Conservation (phyloP, 2,797 vertebrate genomes). For the Rhynchonycteris naso region DNA sequence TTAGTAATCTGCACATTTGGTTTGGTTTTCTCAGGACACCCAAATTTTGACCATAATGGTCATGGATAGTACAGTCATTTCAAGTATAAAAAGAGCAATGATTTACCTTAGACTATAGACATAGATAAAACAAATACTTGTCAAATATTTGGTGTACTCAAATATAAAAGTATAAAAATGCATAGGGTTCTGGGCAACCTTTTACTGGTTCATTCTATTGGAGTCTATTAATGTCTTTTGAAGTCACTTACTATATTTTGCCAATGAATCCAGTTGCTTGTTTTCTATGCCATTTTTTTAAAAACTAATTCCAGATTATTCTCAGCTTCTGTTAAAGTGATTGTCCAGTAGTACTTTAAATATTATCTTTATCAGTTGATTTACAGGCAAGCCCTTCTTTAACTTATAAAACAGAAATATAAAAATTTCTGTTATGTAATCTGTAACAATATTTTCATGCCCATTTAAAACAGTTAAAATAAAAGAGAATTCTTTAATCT, state of each 20-base stretch:
- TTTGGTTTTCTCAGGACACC: not conserved
- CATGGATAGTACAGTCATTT: not conserved
- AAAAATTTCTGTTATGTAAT: not conserved
- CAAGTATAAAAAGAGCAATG: not conserved
- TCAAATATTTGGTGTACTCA: not conserved
- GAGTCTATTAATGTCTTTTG: not conserved
- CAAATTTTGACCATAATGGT: not conserved
- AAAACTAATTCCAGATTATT: not conserved
- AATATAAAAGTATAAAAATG: not conserved
- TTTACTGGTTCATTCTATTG: not conserved
- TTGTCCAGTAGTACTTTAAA: not conserved
- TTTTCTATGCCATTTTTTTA: not conserved
- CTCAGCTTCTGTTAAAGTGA: not conserved
- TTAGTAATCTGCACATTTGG: not conserved
- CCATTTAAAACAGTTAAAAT: not conserved
- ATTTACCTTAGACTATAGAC: not conserved
- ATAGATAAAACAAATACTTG: conserved; percentile 16
- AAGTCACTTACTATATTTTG: not conserved
- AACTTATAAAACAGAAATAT: not conserved
- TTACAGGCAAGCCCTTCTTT: not conserved
- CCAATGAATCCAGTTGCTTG: not conserved
- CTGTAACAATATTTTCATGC: not conserved
- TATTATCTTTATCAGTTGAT: not conserved
- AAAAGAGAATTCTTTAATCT: not conserved
- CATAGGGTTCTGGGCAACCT: not conserved